phyloP scores from a whole-genome alignment of 2,888 invertebrate genomes.

The Conistra vaccinii region DNA sequence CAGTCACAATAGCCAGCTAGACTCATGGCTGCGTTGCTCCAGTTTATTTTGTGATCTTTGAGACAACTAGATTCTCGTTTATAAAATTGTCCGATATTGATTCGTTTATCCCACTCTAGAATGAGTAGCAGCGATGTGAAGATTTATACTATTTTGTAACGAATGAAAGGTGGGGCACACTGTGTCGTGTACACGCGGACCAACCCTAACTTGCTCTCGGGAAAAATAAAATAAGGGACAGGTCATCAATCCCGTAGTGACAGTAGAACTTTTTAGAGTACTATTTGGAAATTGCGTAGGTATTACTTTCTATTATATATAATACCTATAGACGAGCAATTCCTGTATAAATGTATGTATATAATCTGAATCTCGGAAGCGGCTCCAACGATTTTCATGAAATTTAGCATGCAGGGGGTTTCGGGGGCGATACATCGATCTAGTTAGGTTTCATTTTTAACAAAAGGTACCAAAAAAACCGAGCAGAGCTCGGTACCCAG shows the following conservation, averaged over 20 bases:
- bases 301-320: too few species aligned
- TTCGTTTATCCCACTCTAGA: background rate
- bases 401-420: too few species aligned
- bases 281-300: background rate
- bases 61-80: background rate
- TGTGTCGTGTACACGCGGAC: background rate
- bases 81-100: slow-evolving; percentile 1
- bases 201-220: background rate
- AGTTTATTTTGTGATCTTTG: background rate
- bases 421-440: too few species aligned
- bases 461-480: too few species aligned
- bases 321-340: too few species aligned
- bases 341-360: too few species aligned
- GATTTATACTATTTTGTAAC: background rate
- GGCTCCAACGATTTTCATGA: too few species aligned
- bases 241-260: slow-evolving; percentile 25
- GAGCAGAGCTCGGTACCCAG: too few species aligned
- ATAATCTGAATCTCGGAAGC: too few species aligned
- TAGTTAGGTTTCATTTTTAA: too few species aligned
- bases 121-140: background rate
- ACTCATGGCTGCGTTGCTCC: background rate
- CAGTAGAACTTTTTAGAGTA: background rate
- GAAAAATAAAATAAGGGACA: slow-evolving; percentile 23
- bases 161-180: background rate
- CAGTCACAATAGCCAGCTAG: background rate